Evolutionary conservation across 2,113 vertebrate species (phyloP), one percentile per base, ranked within the genome.

Genomic region (Puntigrus tetrazona): DNA sequence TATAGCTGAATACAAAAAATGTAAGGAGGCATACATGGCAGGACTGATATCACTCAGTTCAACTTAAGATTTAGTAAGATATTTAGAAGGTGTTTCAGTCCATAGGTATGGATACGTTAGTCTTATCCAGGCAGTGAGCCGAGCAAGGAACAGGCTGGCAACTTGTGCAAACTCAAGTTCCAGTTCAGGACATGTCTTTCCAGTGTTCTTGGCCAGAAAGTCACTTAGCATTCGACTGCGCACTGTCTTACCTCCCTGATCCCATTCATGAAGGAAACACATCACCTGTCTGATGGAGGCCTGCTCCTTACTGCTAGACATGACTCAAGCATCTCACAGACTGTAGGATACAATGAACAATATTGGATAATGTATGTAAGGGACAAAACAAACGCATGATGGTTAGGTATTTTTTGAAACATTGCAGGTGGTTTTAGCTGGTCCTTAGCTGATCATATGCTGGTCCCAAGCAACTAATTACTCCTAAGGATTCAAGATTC

Each of bases 81-180:
- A 57, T 16, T n/a, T 8, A 55, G 6, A 20, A 22, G 45, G 10
- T 11, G 22, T 57, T n/a, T 29, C 0, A 18, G 52, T n/a, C 25
- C 43, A 13, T 55, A 9, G 9, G 25, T 87, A 91, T 89, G 92
- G 95, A 97, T 96, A 96, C 93, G 86, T 94, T 85, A 97, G 92
- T 87, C 94, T 94, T 41, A 96, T 93, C 93, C 94, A 96, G 8
- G 93, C 92, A n/a, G 92, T 96, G 72, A 96, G 78, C 43, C 94
- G 94, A 55, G 94, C 92, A 87, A 98, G 91, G 86, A 98, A 96
- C 81, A 97, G 93, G 85, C 95, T 97, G 88, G 92, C 93, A 38
- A 94, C 93, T 79, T 96, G 94, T 7, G 94, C 94, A 79, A 97
- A 96, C 85, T 96, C 92, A 83, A 93, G 89, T 90, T 98, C 95